A percentile compares a stretch with the other conserved stretches of the same genome.
Evolutionary conservation across 2,797 vertebrate genomes (phyloP).

Genomic region (Clarias platycephalus): DNA sequence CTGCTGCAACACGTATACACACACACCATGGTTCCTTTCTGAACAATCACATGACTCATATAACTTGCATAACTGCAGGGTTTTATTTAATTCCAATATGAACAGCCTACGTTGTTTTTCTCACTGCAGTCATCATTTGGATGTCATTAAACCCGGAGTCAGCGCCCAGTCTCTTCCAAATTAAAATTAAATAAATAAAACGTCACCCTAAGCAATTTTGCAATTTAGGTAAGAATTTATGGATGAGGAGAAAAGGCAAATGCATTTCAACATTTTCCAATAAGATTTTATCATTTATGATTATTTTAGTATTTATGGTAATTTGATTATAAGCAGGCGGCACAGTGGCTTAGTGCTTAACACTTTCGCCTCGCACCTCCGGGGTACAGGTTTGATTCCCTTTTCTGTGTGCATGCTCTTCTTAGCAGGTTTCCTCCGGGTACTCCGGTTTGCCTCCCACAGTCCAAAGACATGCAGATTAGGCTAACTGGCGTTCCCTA

Average conservation of each 20-base stretch:
- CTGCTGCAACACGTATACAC: not conserved
- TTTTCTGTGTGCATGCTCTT: no score
- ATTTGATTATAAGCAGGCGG: not conserved
- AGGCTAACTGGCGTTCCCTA: no score
- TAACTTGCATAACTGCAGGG: conserved; percentile 44
- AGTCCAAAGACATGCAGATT: no score
- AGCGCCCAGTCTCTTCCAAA: not conserved
- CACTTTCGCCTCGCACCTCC: no score
- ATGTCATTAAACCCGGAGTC: conserved; percentile 44
- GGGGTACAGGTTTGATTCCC: no score
- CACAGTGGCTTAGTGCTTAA: no score
- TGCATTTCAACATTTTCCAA: not conserved
- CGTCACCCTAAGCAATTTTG: not conserved
- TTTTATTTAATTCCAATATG: conserved; percentile 48
- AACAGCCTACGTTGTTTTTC: not conserved
- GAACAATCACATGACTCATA: conserved; percentile 54
- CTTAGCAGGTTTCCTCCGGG: no score
- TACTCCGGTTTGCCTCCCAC: no score
- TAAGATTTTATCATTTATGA: not conserved
- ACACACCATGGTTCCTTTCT: not conserved
- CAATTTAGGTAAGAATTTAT: not conserved
- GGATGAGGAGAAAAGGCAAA: not conserved
- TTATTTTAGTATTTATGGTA: not conserved
- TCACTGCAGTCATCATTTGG: conserved; percentile 45
- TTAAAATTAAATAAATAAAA: not conserved